Evolutionary conservation across 2,888 invertebrate genomes (phyloP).

Genomic region (Lepetodrilus schrolli): DNA sequence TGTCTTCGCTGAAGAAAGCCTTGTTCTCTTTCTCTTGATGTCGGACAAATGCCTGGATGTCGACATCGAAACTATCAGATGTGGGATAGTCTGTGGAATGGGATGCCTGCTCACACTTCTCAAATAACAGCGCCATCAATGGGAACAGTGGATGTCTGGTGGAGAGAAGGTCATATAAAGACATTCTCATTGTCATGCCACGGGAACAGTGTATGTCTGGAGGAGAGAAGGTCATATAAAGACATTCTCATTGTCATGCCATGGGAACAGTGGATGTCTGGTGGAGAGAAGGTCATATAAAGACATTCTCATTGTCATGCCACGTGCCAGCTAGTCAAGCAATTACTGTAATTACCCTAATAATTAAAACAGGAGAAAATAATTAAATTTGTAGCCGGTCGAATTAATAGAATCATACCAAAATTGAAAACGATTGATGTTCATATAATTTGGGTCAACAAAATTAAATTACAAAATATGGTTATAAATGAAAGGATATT

Average conservation of each 20-base stretch:
- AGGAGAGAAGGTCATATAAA: slow-evolving; percentile 47
- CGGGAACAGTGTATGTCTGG: neutral
- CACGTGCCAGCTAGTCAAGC: too few relatives aligned
- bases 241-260: neutral
- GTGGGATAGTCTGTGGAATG: slow-evolving; percentile 65
- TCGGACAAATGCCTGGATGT: slow-evolving; percentile 88
- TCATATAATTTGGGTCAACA: too few relatives aligned
- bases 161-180: neutral
- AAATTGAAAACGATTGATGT: too few relatives aligned
- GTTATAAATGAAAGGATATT: too few relatives aligned
- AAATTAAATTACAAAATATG: too few relatives aligned
- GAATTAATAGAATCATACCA: too few relatives aligned
- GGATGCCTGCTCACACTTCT: slow-evolving; percentile 74
- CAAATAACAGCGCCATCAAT: slow-evolving; percentile 73
- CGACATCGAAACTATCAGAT: slow-evolving; percentile 69
- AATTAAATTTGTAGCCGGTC: too few relatives aligned
- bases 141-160: slow-evolving; percentile 77
- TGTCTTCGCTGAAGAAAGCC: slow-evolving; percentile 86
- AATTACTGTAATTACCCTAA: too few relatives aligned
- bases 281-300: too few relatives aligned
- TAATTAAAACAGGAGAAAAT: too few relatives aligned
- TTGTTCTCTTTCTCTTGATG: slow-evolving; percentile 90
- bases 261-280: too few relatives aligned
- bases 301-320: too few relatives aligned
- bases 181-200: neutral